Evolutionary conservation across 53 echinoderm and acorn worm genomes (phyloP), one percentile per base, ranked within the genome.

Genomic region (Crossaster papposus): DNA sequence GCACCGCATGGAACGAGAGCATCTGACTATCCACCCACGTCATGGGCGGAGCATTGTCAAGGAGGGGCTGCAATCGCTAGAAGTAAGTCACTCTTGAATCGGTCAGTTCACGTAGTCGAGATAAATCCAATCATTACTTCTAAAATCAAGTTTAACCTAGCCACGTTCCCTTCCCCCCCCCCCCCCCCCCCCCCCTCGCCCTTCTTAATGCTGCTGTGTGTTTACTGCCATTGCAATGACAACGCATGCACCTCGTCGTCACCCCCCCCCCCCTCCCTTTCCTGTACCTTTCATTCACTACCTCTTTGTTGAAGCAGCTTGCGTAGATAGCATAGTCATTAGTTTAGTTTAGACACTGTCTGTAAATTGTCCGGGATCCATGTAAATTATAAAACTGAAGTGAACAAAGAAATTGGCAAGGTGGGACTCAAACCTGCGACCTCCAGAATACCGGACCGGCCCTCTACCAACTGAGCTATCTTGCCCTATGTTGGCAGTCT

Each of bases 41-140:
- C 97, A 97, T 77, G 95, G 95, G 4, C 81, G 97, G 79, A 96
- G 95, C 89, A 92, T 96, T 44, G 96, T 96, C 68, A 96, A 93
- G 76, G 96, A 97, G 78, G 97, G 95, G 23, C 77, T 97, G 29
- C 76, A 94, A 12, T 94, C 92, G 11, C 62, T 97, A 55, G 93
- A 95, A 74, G 95, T 93, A 80, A 93, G 94, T 92, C 44, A 44
- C 44, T 5, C 5, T 44, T 44, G 44, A 7, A 44, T 0, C 44
- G 44, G 44, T 44, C 44, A 44, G 9, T 44, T n/a, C 0, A 44
- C 5, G 44, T 44, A 44, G 44, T 44, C 44, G 6, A 0, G 44
- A 44, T 5, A 44, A 44, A 44, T 44, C 44, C 5, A 38, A 38
- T 38, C 2, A 38, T 38, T 7, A 38, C 38, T 11, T 10, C 24